phyloP scores from a whole-genome alignment of 1,140 invertebrate species.

The Trinorchestia longiramus region DNA sequence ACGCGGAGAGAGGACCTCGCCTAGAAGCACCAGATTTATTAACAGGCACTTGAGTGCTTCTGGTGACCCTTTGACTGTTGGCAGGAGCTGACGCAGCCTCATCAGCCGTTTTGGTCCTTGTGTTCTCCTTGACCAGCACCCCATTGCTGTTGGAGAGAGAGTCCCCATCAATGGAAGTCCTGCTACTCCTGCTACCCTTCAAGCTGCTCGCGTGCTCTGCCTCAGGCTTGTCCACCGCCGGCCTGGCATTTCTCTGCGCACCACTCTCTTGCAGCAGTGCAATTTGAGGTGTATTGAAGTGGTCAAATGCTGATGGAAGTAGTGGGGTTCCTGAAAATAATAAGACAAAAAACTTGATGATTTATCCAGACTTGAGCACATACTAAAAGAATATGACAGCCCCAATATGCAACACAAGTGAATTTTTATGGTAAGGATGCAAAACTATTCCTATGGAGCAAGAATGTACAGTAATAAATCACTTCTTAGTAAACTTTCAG shows the following conservation, averaged over 20 bases:
- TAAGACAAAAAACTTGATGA: not conserved
- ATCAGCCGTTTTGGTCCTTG: not conserved
- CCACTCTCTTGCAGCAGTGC: not conserved
- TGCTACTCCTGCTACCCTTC: conserved; percentile 16
- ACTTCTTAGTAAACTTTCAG: too few relatives aligned
- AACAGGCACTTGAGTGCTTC: conserved; percentile 3
- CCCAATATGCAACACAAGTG: too few relatives aligned
- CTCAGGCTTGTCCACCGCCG: not conserved
- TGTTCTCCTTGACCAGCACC: not conserved
- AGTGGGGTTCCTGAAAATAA: conserved; percentile 76
- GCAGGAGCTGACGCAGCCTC: not conserved
- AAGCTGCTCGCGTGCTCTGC: not conserved
- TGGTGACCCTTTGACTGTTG: not conserved
- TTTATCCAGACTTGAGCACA: too few relatives aligned
- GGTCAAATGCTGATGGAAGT: conserved; percentile 81
- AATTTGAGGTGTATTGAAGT: conserved; percentile 74
- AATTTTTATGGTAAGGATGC: too few relatives aligned
- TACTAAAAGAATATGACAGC: too few relatives aligned
- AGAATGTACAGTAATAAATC: too few relatives aligned
- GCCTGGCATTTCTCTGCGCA: not conserved
- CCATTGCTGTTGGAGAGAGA: not conserved
- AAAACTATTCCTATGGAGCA: too few relatives aligned
- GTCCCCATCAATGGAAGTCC: conserved; percentile 4
- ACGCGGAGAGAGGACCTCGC: not conserved
- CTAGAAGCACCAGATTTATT: not conserved